A percentile compares a stretch with the other conserved stretches of the same genome.
Evolutionary conservation across 2,888 invertebrate genomes (phyloP).

Genomic region (Cosmia trapezina): DNA sequence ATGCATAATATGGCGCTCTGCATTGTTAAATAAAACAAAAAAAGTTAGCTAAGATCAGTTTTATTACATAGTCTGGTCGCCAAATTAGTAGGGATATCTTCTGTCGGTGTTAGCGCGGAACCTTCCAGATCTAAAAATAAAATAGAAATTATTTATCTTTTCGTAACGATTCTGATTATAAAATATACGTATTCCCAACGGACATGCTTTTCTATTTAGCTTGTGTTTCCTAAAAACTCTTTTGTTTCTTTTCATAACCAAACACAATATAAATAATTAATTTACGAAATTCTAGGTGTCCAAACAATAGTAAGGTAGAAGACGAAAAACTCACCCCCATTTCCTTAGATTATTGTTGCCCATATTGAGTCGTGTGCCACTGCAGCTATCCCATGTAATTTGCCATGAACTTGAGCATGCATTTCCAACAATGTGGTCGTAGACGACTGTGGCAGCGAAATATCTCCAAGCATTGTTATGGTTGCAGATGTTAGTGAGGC

Average conservation of each 20-base stretch:
- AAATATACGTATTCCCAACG: not conserved
- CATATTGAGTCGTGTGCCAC: constrained; percentile 68
- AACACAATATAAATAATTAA: not conserved
- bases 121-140: constrained; percentile 70
- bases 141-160: not conserved
- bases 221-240: not conserved
- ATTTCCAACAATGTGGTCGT: constrained; percentile 73
- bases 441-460: constrained; percentile 73
- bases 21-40: constrained; percentile 10
- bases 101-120: constrained; percentile 70
- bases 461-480: constrained; percentile 78
- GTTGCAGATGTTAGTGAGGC: constrained; percentile 73
- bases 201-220: not conserved
- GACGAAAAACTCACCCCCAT: constrained; percentile 69
- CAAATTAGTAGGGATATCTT: constrained; percentile 63
- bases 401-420: constrained; percentile 69
- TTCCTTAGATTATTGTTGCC: constrained; percentile 76
- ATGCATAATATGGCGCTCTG: not conserved
- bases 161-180: not conserved
- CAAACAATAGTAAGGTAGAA: not conserved
- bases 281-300: not conserved
- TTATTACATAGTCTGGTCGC: constrained; percentile 60
- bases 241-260: not conserved
- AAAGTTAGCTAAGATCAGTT: not conserved
- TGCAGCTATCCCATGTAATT: constrained; percentile 71